phyloP scores from a whole-genome alignment of 2,113 vertebrate species.

The Thymallus thymallus region DNA sequence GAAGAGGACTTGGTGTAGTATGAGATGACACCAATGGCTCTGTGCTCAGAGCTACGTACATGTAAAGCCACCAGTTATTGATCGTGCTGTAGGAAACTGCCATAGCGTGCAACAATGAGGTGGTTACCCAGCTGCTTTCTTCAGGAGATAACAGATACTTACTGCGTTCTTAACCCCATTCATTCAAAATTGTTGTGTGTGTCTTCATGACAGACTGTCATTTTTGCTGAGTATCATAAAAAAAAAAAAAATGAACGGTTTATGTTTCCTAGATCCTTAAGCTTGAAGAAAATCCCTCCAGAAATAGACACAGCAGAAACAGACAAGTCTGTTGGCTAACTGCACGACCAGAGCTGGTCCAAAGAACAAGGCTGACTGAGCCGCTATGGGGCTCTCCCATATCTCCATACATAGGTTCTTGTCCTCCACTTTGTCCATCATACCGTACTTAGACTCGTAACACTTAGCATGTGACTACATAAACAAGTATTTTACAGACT shows the following conservation, averaged over 20 bases:
- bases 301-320: constrained; percentile 67
- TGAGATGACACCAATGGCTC: neutral
- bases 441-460: constrained; percentile 32
- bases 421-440: constrained; percentile 21
- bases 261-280: constrained; percentile 57
- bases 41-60: constrained; percentile 8
- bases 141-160: constrained; percentile 38
- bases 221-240: constrained; percentile 57
- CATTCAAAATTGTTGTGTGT: constrained; percentile 6
- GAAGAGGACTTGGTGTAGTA: neutral
- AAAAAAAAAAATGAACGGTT: constrained; percentile 49
- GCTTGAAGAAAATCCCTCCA: constrained; percentile 53
- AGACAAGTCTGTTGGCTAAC: constrained; percentile 49
- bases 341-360: constrained; percentile 41
- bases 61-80: constrained; percentile 6
- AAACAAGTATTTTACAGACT: too few species aligned
- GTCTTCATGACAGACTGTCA: constrained; percentile 25
- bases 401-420: neutral
- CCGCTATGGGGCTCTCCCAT: neutral
- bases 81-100: constrained; percentile 32
- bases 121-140: constrained; percentile 28
- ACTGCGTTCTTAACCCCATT: constrained; percentile 21
- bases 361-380: constrained; percentile 25
- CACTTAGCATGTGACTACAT: constrained; percentile 7
- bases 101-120: constrained; percentile 14